Conservation (phyloP, 2,888 invertebrate genomes). For the Nebria brevicollis region DNA sequence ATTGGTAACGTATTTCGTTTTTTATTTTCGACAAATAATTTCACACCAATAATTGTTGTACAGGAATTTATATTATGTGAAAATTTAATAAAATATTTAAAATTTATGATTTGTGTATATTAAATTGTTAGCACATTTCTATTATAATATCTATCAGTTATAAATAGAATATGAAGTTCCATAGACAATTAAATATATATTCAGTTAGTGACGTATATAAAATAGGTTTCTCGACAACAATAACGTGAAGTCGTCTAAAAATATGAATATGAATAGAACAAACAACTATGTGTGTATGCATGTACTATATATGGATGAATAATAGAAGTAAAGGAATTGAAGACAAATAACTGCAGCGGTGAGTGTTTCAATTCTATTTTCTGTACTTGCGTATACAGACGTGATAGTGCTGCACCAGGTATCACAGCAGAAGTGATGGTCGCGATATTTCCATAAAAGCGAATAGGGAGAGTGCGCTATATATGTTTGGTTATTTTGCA, state of each 20-base stretch:
- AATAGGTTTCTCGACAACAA: background rate
- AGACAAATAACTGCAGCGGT: background rate
- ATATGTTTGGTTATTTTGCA: background rate
- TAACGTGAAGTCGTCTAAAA: background rate
- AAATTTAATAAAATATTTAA: no score
- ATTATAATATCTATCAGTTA: background rate
- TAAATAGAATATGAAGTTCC: background rate
- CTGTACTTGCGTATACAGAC: background rate
- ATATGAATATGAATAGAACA: slow-evolving; percentile 1
- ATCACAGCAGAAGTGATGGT: background rate
- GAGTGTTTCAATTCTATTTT: background rate
- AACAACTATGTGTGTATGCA: background rate
- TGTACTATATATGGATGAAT: background rate
- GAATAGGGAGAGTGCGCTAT: background rate
- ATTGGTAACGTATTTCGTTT: no score
- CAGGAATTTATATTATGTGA: no score
- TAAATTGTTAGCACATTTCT: no score
- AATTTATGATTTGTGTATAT: no score
- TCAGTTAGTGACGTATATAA: background rate
- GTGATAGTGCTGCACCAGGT: background rate
- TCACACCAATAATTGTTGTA: no score
- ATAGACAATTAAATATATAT: background rate
- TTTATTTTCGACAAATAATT: no score
- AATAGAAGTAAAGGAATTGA: background rate
- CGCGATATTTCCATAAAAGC: background rate